Base-by-base conservation (phyloP, 2,113 vertebrate genomes). In the Penelope pileata region DNA sequence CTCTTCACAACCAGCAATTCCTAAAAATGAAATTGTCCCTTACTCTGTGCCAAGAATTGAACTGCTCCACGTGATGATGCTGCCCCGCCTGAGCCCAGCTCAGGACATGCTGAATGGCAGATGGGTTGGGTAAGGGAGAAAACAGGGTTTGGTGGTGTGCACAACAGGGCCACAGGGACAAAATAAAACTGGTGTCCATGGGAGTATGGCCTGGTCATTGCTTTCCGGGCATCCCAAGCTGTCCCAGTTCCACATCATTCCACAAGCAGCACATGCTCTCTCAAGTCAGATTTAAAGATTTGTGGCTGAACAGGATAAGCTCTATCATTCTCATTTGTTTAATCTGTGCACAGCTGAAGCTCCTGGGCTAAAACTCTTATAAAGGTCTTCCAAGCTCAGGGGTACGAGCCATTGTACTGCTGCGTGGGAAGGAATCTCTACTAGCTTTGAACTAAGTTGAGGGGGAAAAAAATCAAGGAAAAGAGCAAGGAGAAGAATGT, bases 271-370 rank as follows among this genome's bases (percentile, higher is more conserved):
- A 96, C 51, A 83, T 64, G 69, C 27, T 82, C 54, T 70, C 76
- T 76, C 54, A 74, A 86, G 88, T 91, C 91, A 87, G 91, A 81
- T 95, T 86, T 91, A 87, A 78, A 95, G 86, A 67, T 81, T 96
- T 97, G 83, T 1, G 0, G 68, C 76, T 85, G 40, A 91, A 54
- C 38, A 77, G 68, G 86, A 91, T 76, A 86, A 90, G 12, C 47
- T 92, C 43, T 58, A 40, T 82, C 76, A 68, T 12, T 86, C 50
- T 58, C 50, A 51, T 73, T 95, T 79, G 72, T 88, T 95, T 95
- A 95, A 90, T 69, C 67, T 38, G 58, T 69, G 38, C 29, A 7
- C 30, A 62, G 86, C 38, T 50, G 45, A 83, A 64, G 80, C n/a
- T 77, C 77, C 74, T 82, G 78, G 81, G 34, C 51, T 94, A 83